These are phyloP conservation scores for Catharus ustulatus DNA, from an alignment of 2,797 vertebrate genomes.

Conservation along the genomic window DNA sequence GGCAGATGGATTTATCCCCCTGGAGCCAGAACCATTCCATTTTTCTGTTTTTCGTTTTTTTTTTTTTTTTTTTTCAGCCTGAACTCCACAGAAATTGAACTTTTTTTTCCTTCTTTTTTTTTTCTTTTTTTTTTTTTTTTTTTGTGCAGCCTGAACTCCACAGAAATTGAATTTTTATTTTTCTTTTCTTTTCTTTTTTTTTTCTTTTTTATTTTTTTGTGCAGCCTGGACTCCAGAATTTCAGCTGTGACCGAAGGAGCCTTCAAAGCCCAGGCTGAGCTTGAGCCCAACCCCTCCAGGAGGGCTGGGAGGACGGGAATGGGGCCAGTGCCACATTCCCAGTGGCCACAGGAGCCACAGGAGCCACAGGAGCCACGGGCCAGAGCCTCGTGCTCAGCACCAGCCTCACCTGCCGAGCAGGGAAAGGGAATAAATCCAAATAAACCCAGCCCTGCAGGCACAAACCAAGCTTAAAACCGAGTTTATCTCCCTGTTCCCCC, in stretches of 20 bases:
- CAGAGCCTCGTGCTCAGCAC: background rate
- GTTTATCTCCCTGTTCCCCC: background rate
- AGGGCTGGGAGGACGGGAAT: fast-evolving
- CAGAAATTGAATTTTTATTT: too few species aligned
- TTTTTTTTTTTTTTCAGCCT: too few species aligned
- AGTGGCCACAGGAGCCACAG: too few species aligned
- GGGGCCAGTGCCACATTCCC: background rate
- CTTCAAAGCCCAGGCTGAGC: background rate
- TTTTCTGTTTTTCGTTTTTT: too few species aligned
- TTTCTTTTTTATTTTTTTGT: too few species aligned
- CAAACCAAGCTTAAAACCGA: background rate
- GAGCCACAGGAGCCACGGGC: background rate
- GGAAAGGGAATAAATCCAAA: background rate
- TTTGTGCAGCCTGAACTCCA: too few species aligned
- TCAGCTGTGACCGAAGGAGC: background rate
- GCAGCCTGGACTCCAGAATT: background rate
- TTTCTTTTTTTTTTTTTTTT: too few species aligned
- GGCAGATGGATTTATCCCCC: background rate
- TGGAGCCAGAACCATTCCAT: too few species aligned
- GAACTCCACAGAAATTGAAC: too few species aligned
- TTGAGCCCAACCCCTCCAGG: background rate
- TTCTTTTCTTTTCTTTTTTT: too few species aligned
- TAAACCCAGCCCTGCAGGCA: too few species aligned
- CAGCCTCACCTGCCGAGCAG: background rate
- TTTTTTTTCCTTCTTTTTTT: too few species aligned